phyloP scores from a whole-genome alignment of 2,888 invertebrate species.

The Drosophila kuntzei region DNA sequence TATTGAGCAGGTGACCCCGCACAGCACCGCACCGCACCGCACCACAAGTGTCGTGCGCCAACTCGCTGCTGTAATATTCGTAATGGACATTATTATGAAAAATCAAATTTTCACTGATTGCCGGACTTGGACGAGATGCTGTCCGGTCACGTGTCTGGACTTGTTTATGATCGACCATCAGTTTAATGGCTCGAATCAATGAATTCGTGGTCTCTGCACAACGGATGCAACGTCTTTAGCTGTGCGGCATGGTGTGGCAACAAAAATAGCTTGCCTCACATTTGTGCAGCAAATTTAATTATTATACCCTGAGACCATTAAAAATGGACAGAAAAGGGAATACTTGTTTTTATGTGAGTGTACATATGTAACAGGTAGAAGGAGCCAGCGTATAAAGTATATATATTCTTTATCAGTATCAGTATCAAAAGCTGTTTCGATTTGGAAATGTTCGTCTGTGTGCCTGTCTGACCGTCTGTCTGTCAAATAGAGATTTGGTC shows the following conservation, averaged over 20 bases:
- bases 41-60: neutral
- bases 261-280: slow-evolving; percentile 40
- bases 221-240: slow-evolving; percentile 6
- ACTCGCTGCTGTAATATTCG: slow-evolving; percentile 1
- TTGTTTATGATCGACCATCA: slow-evolving; percentile 69
- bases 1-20: slow-evolving; percentile 15
- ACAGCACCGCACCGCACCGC: neutral
- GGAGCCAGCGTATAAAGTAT: too few relatives aligned
- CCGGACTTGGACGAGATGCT: slow-evolving; percentile 17
- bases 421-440: too few relatives aligned
- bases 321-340: too few relatives aligned
- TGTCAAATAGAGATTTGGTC: too few relatives aligned
- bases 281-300: slow-evolving; percentile 46
- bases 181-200: slow-evolving; percentile 64
- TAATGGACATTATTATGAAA: slow-evolving; percentile 61
- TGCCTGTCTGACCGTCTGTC: too few relatives aligned
- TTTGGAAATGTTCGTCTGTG: too few relatives aligned
- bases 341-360: too few relatives aligned
- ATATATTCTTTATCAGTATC: too few relatives aligned
- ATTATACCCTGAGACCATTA: too few relatives aligned
- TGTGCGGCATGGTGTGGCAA: slow-evolving; percentile 6
- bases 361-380: too few relatives aligned
- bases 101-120: slow-evolving; percentile 76
- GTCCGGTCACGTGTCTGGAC: slow-evolving; percentile 58
- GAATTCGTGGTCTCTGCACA: slow-evolving; percentile 15